Evolutionary conservation across 2,113 vertebrate genomes (phyloP), one percentile per base, ranked within the genome.

Genomic region (Elaphurus davidianus): DNA sequence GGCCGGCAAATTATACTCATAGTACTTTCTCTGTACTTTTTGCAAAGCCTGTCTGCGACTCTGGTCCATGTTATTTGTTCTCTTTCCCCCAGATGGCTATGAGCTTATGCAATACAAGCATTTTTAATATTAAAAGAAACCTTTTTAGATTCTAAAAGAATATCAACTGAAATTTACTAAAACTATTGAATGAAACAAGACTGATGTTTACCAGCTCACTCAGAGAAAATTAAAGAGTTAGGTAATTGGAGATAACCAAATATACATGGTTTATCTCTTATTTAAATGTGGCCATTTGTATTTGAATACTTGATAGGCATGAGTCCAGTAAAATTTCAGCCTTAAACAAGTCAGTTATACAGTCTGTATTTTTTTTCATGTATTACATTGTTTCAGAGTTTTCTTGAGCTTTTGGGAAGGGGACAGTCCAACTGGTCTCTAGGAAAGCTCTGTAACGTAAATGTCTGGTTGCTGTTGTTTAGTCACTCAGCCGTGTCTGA

Each of bases 201-300:
- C 74, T 54, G n/a, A 83, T 76, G 14, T 91, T 93, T 88, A 54
- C 1, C 74, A 59, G 28, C 9, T 67, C 1, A 59, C 15, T 62
- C 78, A 33, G 40, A 78, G 33, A 55, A 94, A 94, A 90, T 84
- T 33, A 60, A 90, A 94, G 43, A 55, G 19, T 3, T 60, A 57
- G n/a, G 52, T 71, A 40, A 60, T 88, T 21, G 6, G 40, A 81
- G 13, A 57, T 28, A 43, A 33, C 67, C 15, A 28, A 28, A 84
- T 89, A 33, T 64, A 10, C 28, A 30, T 87, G 7, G 16, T 45
- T 96, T 78, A 25, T 25, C 13, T 93, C 33, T 81, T 82, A 17
- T 84, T 94, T 89, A 71, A 92, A 28, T 28, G 17, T 57, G 30
- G 4, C 59, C 28, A 40, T 7, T 81, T 91, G 6, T 64, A 11